Evolutionary conservation across 2,888 invertebrate species (phyloP).

Genomic region (Mythimna ferrago): DNA sequence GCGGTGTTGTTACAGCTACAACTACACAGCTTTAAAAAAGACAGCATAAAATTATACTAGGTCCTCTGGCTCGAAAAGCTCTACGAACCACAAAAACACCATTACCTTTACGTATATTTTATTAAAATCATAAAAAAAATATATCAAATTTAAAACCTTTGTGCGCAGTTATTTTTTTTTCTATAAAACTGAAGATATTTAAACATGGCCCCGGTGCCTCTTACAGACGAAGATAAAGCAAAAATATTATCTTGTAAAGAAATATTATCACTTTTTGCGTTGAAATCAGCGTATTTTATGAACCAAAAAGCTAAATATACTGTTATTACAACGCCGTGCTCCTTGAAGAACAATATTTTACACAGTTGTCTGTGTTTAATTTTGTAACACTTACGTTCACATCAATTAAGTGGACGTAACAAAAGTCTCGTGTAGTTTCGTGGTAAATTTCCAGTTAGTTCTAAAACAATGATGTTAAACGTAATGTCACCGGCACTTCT

Average conservation of each 20-base stretch:
- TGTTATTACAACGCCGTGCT: conserved; percentile 17
- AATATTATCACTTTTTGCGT: conserved; percentile 15
- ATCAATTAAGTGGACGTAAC: background rate
- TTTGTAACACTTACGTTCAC: background rate
- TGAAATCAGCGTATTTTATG: conserved; percentile 30
- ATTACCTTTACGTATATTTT: conserved; percentile 6
- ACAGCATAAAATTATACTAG: conserved; percentile 11
- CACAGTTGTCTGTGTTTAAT: background rate
- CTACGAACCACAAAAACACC: conserved; percentile 10
- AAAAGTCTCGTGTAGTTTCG: conserved; percentile 4
- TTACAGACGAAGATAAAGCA: conserved; percentile 17
- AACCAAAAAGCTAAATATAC: conserved; percentile 21
- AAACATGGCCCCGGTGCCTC: background rate
- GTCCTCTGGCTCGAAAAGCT: background rate
- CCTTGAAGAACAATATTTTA: conserved; percentile 16
- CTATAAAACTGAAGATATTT: conserved; percentile 15
- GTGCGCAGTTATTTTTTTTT: conserved; percentile 9
- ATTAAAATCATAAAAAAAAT: conserved; percentile 35
- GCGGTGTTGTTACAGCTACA: too few relatives aligned
- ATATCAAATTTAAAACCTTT: conserved; percentile 42
- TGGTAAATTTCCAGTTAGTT: background rate
- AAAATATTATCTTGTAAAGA: conserved; percentile 40
- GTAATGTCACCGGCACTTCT: conserved; percentile 1
- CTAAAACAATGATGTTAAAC: conserved; percentile 19
- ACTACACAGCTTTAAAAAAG: conserved; percentile 4